Base-by-base conservation (phyloP, 1,140 invertebrate species). In the Doryteuthis pealeii region DNA sequence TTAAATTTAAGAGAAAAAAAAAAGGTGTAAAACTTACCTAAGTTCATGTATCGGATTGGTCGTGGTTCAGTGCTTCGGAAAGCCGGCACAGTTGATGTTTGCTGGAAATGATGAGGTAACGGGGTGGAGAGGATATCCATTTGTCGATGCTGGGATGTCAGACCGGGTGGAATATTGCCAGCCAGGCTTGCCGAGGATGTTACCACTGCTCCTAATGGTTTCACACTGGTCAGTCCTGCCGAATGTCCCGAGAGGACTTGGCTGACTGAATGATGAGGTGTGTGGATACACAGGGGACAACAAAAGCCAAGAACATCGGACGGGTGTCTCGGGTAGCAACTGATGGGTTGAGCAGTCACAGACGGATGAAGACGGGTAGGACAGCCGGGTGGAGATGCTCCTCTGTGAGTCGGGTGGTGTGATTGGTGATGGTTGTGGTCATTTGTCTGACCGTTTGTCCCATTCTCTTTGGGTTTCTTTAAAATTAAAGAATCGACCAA, bases 291-390 rank as follows among this genome's bases (percentile, higher is more conserved):
- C 26, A 83, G 69, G 3, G 82, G 82, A 73, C 82, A 83, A 45
- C 82, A 83, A 14, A 80, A 76, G 72, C 74, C 79, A 5, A 83
- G 30, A 32, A 83, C 75, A 49, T 82, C 82, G 32, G 76, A 30
- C 6, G 81, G 78, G 74, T 83, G 80, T 26, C 82, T 71, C 18
- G 80, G 79, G 67, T 80, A 83, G 66, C 80, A 82, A 8, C 79
- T 78, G 12, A 83, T 12, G 14, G 79, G 76, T 49, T 83, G 81
- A 32, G 45, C 22, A 10, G 75, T 54, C 12, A 71, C 65, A 14
- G 76, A 66, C 1, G 74, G 62, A 26, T 76, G 75, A 35, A 73
- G 32, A 0, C 66, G 22, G 22, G 54, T n/a, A 12, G 40, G 70
- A 49, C 70, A 71, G 22, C 6, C 33, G 18, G 54, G 33, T n/a